Percentiles rank a stretch among this genome's conserved stretches.
These are phyloP conservation scores for Drosophila novamexicana DNA, from an alignment of 1,140 invertebrate genomes.

Conservation along the genomic window DNA sequence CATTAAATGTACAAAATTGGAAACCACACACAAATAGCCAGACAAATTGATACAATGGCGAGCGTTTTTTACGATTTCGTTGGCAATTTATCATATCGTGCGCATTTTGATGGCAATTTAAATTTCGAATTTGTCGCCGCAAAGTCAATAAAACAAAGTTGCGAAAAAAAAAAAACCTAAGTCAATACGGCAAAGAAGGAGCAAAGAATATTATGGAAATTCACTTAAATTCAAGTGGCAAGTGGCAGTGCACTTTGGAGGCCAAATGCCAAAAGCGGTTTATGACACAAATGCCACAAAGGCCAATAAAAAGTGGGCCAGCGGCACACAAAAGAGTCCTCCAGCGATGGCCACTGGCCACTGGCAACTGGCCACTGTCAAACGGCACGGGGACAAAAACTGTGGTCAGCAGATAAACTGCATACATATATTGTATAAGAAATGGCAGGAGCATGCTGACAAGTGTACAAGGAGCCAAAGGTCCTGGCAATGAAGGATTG, in stretches of 20 bases:
- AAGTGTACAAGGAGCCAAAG: slow-evolving; percentile 46
- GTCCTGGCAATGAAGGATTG: slow-evolving; percentile 57
- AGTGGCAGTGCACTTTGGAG: not conserved
- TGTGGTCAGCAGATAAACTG: slow-evolving; percentile 42
- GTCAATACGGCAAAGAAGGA: slow-evolving; percentile 32
- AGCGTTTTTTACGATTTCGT: slow-evolving; percentile 52
- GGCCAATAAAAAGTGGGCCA: slow-evolving; percentile 37
- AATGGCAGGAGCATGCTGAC: slow-evolving; percentile 34
- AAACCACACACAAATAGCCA: slow-evolving; percentile 7
- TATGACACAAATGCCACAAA: slow-evolving; percentile 53
- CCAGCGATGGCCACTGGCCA: slow-evolving; percentile 1
- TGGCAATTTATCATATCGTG: slow-evolving; percentile 69
- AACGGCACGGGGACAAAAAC: slow-evolving; percentile 10
- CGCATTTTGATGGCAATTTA: slow-evolving; percentile 63
- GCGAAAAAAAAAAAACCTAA: not conserved
- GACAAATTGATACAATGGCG: slow-evolving; percentile 48
- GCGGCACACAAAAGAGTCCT: slow-evolving; percentile 3
- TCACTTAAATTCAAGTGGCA: slow-evolving; percentile 33
- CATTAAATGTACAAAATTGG: slow-evolving; percentile 56
- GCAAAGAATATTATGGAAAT: slow-evolving; percentile 33
- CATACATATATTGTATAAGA: slow-evolving; percentile 21
- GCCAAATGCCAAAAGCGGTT: slow-evolving; percentile 57
- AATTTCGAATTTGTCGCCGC: slow-evolving; percentile 41
- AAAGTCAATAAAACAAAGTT: slow-evolving; percentile 71
- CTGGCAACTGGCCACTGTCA: slow-evolving; percentile 20